Percentiles rank a stretch among this genome's conserved stretches.
Evolutionary conservation across 2,113 vertebrate species (phyloP).

Genomic region (Nibea albiflora): DNA sequence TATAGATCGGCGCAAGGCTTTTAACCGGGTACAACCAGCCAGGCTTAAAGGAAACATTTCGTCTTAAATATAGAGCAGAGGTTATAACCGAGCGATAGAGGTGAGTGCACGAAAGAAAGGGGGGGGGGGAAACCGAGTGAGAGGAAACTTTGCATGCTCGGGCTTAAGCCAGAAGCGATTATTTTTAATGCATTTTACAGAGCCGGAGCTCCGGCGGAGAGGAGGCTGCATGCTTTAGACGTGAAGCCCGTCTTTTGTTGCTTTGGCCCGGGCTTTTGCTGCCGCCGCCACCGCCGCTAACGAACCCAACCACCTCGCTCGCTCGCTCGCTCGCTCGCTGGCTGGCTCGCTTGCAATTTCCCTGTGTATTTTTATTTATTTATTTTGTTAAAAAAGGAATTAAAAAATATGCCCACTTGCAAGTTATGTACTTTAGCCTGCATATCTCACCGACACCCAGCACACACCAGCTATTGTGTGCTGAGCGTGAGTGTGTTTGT

Average conservation of each 20-base stretch:
- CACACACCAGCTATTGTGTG: conserved; percentile 58
- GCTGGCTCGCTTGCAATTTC: conserved; percentile 4
- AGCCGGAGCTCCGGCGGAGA: conserved; percentile 38
- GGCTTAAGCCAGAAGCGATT: neutral
- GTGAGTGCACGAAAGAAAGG: conserved; percentile 52
- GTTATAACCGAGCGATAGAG: conserved; percentile 46
- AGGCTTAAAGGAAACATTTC: conserved; percentile 68
- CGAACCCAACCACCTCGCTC: conserved; percentile 15
- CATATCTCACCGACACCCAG: conserved; percentile 14
- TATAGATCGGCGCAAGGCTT: conserved; percentile 72
- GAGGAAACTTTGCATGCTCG: conserved; percentile 48
- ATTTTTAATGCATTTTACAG: conserved; percentile 23
- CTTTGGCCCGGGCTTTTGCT: conserved; percentile 23
- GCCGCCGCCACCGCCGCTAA: neutral
- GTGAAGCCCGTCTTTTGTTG: conserved; percentile 71
- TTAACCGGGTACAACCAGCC: conserved; percentile 71
- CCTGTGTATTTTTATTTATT: neutral
- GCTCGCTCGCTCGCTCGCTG: neutral
- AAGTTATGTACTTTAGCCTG: conserved; percentile 1
- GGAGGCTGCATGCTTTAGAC: conserved; percentile 51
- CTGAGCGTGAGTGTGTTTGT: conserved; percentile 23
- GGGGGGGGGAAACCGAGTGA: neutral
- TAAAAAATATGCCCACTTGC: neutral
- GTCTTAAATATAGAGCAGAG: conserved; percentile 54
- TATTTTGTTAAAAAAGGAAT: too few relatives aligned